Evolutionary conservation across 2,797 vertebrate species (phyloP).

Genomic region (Calcarius lapponicus): DNA sequence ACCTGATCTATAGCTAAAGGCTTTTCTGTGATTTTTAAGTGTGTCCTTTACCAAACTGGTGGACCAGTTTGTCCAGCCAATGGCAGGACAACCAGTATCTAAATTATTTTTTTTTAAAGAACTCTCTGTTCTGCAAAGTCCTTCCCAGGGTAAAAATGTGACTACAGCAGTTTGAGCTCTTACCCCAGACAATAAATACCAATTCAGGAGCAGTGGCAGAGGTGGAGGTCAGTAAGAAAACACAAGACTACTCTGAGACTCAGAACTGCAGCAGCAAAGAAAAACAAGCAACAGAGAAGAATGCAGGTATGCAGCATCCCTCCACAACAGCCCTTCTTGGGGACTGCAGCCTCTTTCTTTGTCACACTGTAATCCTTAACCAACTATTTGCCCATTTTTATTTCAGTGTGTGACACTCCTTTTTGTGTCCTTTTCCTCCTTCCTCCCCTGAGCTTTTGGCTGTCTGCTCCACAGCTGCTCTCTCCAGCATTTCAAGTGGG

Average conservation of each 20-base stretch:
- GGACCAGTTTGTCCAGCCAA: neutral
- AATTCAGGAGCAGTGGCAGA: neutral
- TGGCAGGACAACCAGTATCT: neutral
- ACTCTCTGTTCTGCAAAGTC: neutral
- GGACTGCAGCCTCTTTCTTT: neutral
- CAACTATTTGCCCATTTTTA: neutral
- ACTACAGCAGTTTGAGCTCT: neutral
- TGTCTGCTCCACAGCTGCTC: neutral
- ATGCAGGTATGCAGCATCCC: fast-evolving
- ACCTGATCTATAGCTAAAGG: neutral
- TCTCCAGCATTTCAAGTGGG: neutral
- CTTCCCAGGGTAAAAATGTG: neutral
- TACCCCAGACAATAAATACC: neutral
- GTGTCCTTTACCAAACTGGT: neutral
- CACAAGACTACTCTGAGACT: neutral
- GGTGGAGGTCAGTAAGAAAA: neutral
- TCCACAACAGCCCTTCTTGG: fast-evolving
- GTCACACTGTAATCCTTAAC: no score
- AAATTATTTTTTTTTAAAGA: neutral
- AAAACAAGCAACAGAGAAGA: neutral
- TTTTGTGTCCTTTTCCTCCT: neutral
- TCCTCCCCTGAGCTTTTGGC: neutral
- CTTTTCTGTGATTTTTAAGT: neutral
- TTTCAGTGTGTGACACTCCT: neutral
- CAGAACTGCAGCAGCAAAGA: neutral